Percentiles rank a stretch among this genome's conserved stretches.
Conservation (phyloP, 1,140 invertebrate genomes). For the Penaeus chinensis region DNA sequence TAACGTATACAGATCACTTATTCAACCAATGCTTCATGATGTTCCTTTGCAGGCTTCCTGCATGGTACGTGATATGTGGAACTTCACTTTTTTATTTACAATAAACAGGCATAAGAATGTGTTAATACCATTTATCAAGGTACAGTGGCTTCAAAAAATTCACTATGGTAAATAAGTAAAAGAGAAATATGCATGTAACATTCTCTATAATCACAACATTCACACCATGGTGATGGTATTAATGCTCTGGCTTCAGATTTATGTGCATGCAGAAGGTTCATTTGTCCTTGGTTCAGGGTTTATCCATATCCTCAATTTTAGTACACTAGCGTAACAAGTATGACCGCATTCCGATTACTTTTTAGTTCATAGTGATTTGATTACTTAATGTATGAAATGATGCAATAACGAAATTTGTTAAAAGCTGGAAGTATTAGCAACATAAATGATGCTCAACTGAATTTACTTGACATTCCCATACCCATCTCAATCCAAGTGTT, state of each 20-base stretch:
- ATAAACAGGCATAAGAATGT: too few species aligned
- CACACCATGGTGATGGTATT: constrained; percentile 28
- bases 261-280: constrained; percentile 36
- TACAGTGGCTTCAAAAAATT: too few species aligned
- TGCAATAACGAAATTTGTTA: constrained; percentile 11
- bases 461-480: constrained; percentile 17
- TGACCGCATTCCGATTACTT: too few species aligned
- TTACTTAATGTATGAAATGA: constrained; percentile 4
- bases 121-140: too few species aligned
- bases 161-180: too few species aligned
- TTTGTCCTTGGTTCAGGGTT: constrained; percentile 29
- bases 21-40: neutral
- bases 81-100: too few species aligned
- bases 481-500: neutral
- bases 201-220: constrained; percentile 1
- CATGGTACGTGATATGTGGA: too few species aligned
- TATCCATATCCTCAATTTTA: constrained; percentile 12
- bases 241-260: constrained; percentile 9
- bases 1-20: constrained; percentile 7
- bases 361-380: too few species aligned
- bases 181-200: too few species aligned
- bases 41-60: too few species aligned
- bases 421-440: neutral
- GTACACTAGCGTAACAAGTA: neutral
- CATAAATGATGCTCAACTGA: constrained; percentile 16